These are phyloP conservation scores for Neosilurus mollespiculum DNA, from an alignment of 2,797 vertebrate genomes.

Conservation along the genomic window DNA sequence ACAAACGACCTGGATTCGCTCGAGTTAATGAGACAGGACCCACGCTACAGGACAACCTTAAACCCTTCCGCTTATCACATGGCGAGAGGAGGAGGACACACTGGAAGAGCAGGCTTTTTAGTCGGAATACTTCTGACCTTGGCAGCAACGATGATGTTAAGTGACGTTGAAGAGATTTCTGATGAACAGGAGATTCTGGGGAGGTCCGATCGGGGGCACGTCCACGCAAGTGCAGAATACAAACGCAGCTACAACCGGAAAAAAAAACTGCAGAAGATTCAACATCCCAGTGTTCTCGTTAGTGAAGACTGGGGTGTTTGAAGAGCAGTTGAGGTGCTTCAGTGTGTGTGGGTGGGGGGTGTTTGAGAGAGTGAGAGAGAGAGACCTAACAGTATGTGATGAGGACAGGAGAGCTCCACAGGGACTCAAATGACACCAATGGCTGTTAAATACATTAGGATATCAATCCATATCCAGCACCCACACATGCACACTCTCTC, in stretches of 20 bases:
- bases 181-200: neutral
- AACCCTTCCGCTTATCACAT: neutral
- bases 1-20: neutral
- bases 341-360: neutral
- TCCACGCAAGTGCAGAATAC: neutral
- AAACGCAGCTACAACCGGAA: too few species aligned
- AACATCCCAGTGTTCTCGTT: neutral
- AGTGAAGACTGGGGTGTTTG: neutral
- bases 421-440: neutral
- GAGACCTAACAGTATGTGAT: neutral
- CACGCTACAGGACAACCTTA: neutral
- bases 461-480: constrained; percentile 17
- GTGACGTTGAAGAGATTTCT: neutral
- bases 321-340: neutral
- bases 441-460: neutral
- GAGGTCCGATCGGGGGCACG: neutral
- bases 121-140: neutral
- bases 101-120: neutral
- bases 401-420: neutral
- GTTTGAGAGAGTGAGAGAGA: neutral
- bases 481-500: too few species aligned
- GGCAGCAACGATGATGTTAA: neutral
- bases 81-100: neutral
- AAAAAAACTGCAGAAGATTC: neutral
- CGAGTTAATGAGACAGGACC: neutral